A percentile compares a stretch with the other conserved stretches of the same genome.
These are phyloP conservation scores for Mustela nigripes DNA, from an alignment of 2,113 vertebrate species.

Conservation along the genomic window DNA sequence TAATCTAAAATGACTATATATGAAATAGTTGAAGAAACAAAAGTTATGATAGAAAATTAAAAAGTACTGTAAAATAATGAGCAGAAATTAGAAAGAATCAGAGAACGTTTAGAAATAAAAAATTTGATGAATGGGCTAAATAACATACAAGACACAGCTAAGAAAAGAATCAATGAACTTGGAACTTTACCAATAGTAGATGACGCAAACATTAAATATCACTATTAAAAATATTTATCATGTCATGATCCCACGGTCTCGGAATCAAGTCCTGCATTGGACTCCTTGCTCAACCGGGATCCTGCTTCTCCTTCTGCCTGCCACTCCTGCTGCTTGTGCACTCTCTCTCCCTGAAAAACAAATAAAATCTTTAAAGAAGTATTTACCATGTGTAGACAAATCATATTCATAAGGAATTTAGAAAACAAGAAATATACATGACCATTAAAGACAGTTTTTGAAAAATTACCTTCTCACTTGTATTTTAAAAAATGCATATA, in stretches of 20 bases:
- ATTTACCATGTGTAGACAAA: not conserved
- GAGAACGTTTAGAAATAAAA: not conserved
- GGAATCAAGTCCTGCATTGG: no score
- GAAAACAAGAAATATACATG: not conserved
- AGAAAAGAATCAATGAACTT: not conserved
- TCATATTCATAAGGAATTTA: not conserved
- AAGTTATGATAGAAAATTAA: not conserved
- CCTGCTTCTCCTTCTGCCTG: no score
- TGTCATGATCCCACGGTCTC: no score
- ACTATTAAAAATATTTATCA: conserved; percentile 6
- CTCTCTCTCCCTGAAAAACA: no score
- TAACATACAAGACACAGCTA: not conserved
- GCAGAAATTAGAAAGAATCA: not conserved
- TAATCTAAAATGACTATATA: not conserved
- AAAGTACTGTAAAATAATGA: not conserved
- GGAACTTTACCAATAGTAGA: not conserved
- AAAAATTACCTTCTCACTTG: conserved; percentile 3
- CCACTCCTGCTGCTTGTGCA: no score
- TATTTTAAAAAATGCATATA: not conserved
- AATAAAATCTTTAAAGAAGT: not conserved
- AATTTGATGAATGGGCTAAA: not conserved
- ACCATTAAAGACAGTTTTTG: not conserved
- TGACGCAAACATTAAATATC: not conserved
- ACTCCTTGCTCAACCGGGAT: no score
- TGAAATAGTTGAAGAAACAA: not conserved